Percentiles rank a stretch among this genome's conserved stretches.
phyloP scores from a whole-genome alignment of 2,888 invertebrate species.

The Dione juno region DNA sequence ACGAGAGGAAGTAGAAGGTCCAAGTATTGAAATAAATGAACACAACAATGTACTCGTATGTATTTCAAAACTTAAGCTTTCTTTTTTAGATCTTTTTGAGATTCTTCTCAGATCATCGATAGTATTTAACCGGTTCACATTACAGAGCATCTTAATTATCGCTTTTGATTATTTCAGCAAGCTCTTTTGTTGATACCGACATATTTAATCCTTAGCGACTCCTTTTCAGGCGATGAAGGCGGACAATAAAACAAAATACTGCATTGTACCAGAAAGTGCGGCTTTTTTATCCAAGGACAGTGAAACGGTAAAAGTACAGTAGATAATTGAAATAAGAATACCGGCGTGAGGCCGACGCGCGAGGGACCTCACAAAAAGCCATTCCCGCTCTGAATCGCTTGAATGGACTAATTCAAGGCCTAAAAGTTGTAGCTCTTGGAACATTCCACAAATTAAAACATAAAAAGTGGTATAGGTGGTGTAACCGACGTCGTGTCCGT shows the following conservation, averaged over 20 bases:
- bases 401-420: constrained; percentile 18
- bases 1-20: not conserved
- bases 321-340: constrained; percentile 7
- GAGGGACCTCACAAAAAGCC: constrained; percentile 10
- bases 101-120: too few species aligned
- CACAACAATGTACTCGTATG: too few species aligned
- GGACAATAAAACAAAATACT: not conserved
- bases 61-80: not conserved
- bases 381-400: constrained; percentile 12
- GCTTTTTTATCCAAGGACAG: constrained; percentile 14
- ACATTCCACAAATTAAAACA: not conserved
- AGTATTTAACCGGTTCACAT: too few species aligned
- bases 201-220: not conserved
- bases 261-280: not conserved
- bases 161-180: too few species aligned
- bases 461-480: not conserved
- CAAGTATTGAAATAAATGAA: not conserved
- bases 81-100: too few species aligned
- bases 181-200: not conserved
- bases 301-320: constrained; percentile 21
- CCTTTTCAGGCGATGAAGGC: too few species aligned
- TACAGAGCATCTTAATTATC: too few species aligned
- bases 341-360: not conserved
- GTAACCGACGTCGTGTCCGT: not conserved
- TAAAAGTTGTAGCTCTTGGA: not conserved